Evolutionary conservation across 2,113 vertebrate species (phyloP), one percentile per base, ranked within the genome.

Genomic region (Sinosuthora webbiana): DNA sequence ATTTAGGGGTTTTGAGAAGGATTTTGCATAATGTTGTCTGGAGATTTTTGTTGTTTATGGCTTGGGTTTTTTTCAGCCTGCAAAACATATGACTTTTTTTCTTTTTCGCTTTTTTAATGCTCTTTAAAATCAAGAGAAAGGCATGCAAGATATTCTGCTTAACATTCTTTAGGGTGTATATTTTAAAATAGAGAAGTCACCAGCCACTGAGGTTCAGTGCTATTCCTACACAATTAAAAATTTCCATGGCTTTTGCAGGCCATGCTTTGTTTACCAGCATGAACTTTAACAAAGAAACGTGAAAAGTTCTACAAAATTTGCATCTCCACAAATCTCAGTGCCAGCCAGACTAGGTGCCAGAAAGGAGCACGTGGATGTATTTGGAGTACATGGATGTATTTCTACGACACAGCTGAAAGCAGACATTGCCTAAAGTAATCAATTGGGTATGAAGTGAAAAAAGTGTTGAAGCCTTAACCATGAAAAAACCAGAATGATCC

Each of bases 371-470:
- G 0, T 22, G 11, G 15, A 42, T 44, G 5, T 50, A 31, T 47
- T 77, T 65, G 31, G 39, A 88, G 39, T 11, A 22, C 0, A 0
- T 22, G 11, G 15, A 42, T 44, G 5, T 50, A 31, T 47, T 77
- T 65, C 17, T 21, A 83, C 42, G 53, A 50, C 56, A 24, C 8
- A 47, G 11, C 45, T 64, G 25, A 83, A 92, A 90, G 44, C 6
- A 87, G 47, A 71, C 2, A 3, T 4, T 41, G 7, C 25, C 37
- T 15, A 17, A 62, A 70, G 8, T 77, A 90, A 88, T 70, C 75
- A 44, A 2, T 6, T 15, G 3, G 6, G 19, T 30, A 73, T 5
- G 11, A 52, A 10, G 5, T 2, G 5, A 7, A 27, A 27, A 11
- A 31, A 11, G 2, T 11, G 2, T 21, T 25, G 31, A 59, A 85